Evolutionary conservation across 1,140 invertebrate species (phyloP).

Genomic region (Cecropterus lyciades): DNA sequence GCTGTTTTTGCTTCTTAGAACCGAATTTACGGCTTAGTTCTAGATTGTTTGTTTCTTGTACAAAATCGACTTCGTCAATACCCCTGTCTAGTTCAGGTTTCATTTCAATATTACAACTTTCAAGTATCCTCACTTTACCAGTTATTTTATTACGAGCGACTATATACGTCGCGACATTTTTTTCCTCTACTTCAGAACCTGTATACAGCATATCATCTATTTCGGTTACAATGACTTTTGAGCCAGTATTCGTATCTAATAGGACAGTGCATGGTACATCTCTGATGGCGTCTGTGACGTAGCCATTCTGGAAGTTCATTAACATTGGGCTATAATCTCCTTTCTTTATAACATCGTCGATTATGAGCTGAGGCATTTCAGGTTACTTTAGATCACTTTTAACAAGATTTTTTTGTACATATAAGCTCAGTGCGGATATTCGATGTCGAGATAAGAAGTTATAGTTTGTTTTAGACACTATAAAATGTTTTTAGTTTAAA

Average conservation of each 20-base stretch:
- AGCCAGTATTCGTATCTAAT: not conserved
- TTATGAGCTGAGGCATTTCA: slow-evolving; percentile 6
- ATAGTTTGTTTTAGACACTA: no score
- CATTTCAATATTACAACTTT: slow-evolving; percentile 4
- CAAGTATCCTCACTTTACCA: not conserved
- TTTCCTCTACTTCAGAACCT: slow-evolving; percentile 6
- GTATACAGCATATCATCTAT: slow-evolving; percentile 17
- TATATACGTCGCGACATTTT: not conserved
- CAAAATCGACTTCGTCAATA: not conserved
- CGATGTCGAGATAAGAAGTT: no score
- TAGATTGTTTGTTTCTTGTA: slow-evolving; percentile 5
- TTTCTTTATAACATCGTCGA: slow-evolving; percentile 6
- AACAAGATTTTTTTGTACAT: no score
- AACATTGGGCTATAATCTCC: not conserved
- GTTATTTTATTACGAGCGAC: slow-evolving; percentile 1
- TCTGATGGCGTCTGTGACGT: not conserved
- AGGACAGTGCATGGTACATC: not conserved
- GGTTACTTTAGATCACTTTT: no score
- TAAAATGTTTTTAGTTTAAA: no score
- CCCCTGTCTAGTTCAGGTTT: not conserved
- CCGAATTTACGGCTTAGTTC: slow-evolving; percentile 75
- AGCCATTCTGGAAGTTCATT: slow-evolving; percentile 11
- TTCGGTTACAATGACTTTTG: not conserved
- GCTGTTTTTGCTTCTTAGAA: slow-evolving; percentile 68
- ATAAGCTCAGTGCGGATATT: no score